Evolutionary conservation across 2,797 vertebrate genomes (phyloP).

Genomic region (Peromyscus nudipes): DNA sequence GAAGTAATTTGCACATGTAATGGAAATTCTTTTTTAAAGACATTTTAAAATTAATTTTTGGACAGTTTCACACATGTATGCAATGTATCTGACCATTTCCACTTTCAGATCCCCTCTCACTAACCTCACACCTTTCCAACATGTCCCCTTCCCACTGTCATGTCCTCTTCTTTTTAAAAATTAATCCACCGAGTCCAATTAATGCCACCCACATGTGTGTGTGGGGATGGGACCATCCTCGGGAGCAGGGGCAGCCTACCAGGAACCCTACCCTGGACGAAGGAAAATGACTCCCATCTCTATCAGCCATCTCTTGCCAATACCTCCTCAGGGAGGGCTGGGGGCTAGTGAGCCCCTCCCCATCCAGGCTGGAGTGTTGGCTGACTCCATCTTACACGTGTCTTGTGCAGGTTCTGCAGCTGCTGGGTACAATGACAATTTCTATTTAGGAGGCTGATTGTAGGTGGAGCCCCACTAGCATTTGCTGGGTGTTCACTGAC

Average conservation of each 20-base stretch:
- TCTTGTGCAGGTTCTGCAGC: background rate
- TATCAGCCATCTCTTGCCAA: background rate
- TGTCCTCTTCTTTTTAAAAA: background rate
- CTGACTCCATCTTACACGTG: background rate
- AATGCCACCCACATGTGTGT: background rate
- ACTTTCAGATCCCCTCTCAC: too few relatives aligned
- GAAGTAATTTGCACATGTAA: conserved; percentile 45
- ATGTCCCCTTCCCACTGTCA: background rate
- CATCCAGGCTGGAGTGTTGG: background rate
- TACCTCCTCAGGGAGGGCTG: background rate
- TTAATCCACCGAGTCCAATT: background rate
- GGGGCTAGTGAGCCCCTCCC: background rate
- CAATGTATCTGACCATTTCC: background rate
- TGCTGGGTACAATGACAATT: background rate
- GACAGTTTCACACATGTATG: background rate
- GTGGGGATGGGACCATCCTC: background rate
- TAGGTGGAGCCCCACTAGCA: background rate
- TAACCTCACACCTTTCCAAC: background rate
- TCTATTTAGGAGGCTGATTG: conserved; percentile 6
- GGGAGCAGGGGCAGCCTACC: background rate
- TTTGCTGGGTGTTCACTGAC: background rate
- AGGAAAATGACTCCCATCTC: background rate
- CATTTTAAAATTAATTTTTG: background rate
- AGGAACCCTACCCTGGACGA: background rate
- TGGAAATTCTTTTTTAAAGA: conserved; percentile 58